Evolutionary conservation across 1,140 invertebrate genomes (phyloP), one percentile per base, ranked within the genome.

Genomic region (Uloborus diversus): DNA sequence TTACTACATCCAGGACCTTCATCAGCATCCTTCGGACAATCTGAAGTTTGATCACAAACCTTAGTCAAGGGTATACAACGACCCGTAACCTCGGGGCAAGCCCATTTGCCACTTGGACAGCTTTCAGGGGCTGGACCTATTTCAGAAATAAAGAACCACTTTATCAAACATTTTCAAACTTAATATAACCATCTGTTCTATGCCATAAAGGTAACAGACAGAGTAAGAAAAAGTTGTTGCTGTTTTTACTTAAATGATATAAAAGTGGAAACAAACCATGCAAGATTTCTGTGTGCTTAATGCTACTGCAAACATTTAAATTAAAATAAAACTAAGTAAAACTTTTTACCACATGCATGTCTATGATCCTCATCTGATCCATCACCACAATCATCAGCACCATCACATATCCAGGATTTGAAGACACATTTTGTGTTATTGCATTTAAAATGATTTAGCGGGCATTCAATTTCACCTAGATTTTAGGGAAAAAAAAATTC

Each of bases 371-470:
- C 98, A 86, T 99, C 97, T 0, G 93, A 95, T 61, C 92, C 91
- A 86, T 99, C 97, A 0, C 94, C 94, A 86, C 98, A 99, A 86
- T 99, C 97, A 85, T 98, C 93, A 82, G 93, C 92, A 0, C 95
- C 95, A 86, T 99, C 97, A 87, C 98, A 99, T 30, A 99, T 93
- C 87, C 96, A 96, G 0, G 95, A 92, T 84, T 94, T 94, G 86
- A 95, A 96, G 1, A 99, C 91, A 85, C 97, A 99, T 25, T 93
- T 92, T 0, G 91, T 82, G 2, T 97, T 98, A 78, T 93, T 84
- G 82, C 89, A 90, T 32, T 85, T 84, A 82, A 89, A 90, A 37
- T 89, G 84, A 81, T 88, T 88, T 9, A 79, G 75, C 27, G 86
- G 85, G 82, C 89, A 90, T 42, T 82, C 70, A 20, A 81, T 61